These are phyloP conservation scores for Stigmatopora argus DNA, from an alignment of 2,113 vertebrate genomes.

Conservation along the genomic window DNA sequence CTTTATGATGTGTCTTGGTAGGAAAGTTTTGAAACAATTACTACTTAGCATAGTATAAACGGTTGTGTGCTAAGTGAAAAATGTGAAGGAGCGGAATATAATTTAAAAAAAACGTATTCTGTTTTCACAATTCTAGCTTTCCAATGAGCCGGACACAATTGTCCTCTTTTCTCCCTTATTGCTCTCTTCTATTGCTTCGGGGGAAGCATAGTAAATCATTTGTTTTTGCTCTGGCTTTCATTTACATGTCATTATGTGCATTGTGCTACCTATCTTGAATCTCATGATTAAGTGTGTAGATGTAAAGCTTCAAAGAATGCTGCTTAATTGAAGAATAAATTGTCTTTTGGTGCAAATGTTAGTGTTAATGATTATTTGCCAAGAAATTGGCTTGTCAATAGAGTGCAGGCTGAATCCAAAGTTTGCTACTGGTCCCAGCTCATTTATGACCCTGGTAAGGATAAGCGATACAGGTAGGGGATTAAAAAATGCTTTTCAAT, in stretches of 20 bases:
- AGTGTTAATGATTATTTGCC: neutral
- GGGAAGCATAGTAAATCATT: neutral
- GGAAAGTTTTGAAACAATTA: slow-evolving; percentile 72
- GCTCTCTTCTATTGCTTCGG: slow-evolving; percentile 7
- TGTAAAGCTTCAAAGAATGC: neutral
- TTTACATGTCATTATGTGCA: slow-evolving; percentile 11
- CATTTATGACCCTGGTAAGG: neutral
- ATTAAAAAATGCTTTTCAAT: neutral
- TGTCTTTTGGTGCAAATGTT: neutral
- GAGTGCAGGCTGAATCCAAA: neutral
- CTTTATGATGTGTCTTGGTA: slow-evolving; percentile 52
- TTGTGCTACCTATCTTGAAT: slow-evolving; percentile 12
- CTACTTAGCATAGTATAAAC: slow-evolving; percentile 59
- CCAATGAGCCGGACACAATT: slow-evolving; percentile 43
- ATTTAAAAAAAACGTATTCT: slow-evolving; percentile 71
- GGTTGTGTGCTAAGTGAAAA: slow-evolving; percentile 54
- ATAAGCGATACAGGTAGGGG: neutral
- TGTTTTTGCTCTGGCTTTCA: neutral
- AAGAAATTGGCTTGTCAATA: too few species aligned
- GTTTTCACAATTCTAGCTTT: slow-evolving; percentile 62
- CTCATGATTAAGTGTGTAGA: neutral
- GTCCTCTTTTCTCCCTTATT: slow-evolving; percentile 7
- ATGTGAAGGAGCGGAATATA: slow-evolving; percentile 56
- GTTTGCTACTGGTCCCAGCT: neutral
- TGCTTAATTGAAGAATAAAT: neutral